phyloP scores from a whole-genome alignment of 2,797 vertebrate genomes.

The Paguma larvata region DNA sequence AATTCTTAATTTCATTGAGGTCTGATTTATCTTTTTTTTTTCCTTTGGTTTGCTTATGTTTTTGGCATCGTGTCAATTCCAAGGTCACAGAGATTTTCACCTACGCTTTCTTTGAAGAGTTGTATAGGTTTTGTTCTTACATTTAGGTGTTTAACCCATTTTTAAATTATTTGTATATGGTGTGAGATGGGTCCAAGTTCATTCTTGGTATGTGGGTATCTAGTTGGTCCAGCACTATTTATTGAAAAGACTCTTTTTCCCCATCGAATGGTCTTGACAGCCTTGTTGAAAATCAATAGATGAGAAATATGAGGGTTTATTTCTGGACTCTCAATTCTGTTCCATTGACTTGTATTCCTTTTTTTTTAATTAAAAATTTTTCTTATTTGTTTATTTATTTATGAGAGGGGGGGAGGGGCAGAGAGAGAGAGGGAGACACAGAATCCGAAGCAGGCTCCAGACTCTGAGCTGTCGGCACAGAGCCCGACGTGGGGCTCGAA shows the following conservation, averaged over 20 bases:
- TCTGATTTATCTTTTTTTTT: neutral
- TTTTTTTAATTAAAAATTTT: no score
- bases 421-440: no score
- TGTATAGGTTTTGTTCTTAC: neutral
- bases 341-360: neutral
- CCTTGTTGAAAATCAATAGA: neutral
- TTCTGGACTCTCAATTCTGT: neutral
- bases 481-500: no score
- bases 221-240: neutral
- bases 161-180: neutral
- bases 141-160: neutral
- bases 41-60: neutral
- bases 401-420: no score
- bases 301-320: neutral
- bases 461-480: no score
- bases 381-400: no score
- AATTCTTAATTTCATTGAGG: neutral
- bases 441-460: no score
- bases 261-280: neutral
- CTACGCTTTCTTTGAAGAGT: neutral
- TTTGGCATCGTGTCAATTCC: neutral
- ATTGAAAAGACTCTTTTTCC: neutral
- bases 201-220: neutral
- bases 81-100: neutral
- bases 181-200: neutral